phyloP scores from a whole-genome alignment of 2,888 invertebrate species.

The Osmoderma eremita region DNA sequence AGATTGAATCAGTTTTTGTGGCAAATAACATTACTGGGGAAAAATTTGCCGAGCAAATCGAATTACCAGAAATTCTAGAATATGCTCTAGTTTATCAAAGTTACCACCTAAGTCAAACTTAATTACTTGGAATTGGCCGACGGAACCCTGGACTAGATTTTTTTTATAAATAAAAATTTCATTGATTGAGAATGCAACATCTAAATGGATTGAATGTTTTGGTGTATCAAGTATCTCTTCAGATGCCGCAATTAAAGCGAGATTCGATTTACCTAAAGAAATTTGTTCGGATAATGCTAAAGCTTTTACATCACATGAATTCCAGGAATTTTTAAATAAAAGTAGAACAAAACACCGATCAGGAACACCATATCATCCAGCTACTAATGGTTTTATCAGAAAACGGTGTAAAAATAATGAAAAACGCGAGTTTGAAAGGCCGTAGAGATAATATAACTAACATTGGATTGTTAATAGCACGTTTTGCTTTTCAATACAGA shows the following conservation, averaged over 20 bases:
- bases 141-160: slow-evolving; percentile 10
- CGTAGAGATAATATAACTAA: slow-evolving; percentile 2
- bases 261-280: slow-evolving; percentile 16
- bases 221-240: slow-evolving; percentile 4
- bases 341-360: slow-evolving; percentile 17
- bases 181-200: slow-evolving; percentile 13
- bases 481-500: slow-evolving; percentile 37
- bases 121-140: slow-evolving; percentile 24
- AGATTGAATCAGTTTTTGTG: not conserved
- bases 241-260: slow-evolving; percentile 3
- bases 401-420: slow-evolving; percentile 24
- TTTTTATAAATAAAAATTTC: slow-evolving; percentile 7
- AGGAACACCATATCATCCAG: slow-evolving; percentile 11
- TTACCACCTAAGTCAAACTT: slow-evolving; percentile 3
- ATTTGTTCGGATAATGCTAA: slow-evolving; percentile 15
- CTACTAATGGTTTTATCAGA: slow-evolving; percentile 19
- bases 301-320: slow-evolving; percentile 4
- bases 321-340: slow-evolving; percentile 14
- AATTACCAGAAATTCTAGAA: slow-evolving; percentile 2
- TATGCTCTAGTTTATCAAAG: slow-evolving; percentile 7
- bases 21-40: not conserved
- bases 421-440: slow-evolving; percentile 14
- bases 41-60: not conserved
- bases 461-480: slow-evolving; percentile 12
- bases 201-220: slow-evolving; percentile 27